Evolutionary conservation across 2,797 vertebrate genomes (phyloP), one percentile per base, ranked within the genome.

Genomic region (Tolypeutes matacus): DNA sequence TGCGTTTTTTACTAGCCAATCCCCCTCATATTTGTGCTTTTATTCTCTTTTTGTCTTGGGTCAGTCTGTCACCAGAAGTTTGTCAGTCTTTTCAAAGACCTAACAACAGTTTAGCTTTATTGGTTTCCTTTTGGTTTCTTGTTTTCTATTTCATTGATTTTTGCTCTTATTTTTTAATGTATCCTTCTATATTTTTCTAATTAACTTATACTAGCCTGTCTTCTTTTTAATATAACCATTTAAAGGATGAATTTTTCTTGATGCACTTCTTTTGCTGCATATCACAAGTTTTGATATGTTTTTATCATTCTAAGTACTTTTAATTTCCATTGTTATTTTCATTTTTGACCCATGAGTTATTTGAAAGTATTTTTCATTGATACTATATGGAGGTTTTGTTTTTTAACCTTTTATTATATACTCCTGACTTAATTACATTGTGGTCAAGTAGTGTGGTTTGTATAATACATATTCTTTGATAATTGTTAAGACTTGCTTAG

Each of bases 401-500:
- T 83, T 64, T 83, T 36, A 62, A 25, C 46, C 69, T 58, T 75
- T 56, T 76, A 62, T 76, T 87, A 10, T 65, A 49, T 49, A 67
- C 5, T 36, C 3, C 36, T 84, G 58, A 69, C 13, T 53, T 39
- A 39, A 42, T 81, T 85, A 9, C 12, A 42, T 36, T 88, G n/a
- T 91, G 29, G 12, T 80, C 53, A 53, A 23, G 64, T 78, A 90
- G 73, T 39, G 21, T 93, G 72, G 42, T 72, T 20, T 27, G 2
- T 81, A 23, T 69, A 49, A 49, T 92, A 27, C 31, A 25, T 53
- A 34, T 13, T 75, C 34, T 87, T 94, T 94, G n/a, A 70, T 84
- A 84, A 76, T 65, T 65, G 34, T 82, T 87, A 80, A 89, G 34
- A 69, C 46, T 75, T 49, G 70, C 39, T 85, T 92, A 83, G 62